Evolutionary conservation across 2,113 vertebrate species (phyloP), one percentile per base, ranked within the genome.

Genomic region (Bucco capensis): DNA sequence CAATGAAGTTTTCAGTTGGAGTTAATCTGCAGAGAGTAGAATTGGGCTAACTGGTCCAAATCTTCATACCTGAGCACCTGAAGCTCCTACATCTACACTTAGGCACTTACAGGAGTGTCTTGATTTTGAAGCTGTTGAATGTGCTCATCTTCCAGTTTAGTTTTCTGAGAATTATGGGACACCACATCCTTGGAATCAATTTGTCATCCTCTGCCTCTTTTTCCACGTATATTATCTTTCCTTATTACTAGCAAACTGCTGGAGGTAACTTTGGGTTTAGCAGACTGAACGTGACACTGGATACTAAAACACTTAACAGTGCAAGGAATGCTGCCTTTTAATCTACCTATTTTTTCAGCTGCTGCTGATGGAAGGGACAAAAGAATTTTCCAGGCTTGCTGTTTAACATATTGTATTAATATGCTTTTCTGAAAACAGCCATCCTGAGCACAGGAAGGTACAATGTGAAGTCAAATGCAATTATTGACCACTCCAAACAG

Each of bases 331-430:
- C 74, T 83, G 91, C 44, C 46, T 56, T 89, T 12, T 49, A 73
- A 86, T 88, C 87, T 86, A 11, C 65, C 71, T 69, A 35, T 31
- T 77, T 95, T 89, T 90, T 94, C 69, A 96, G 81, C 84, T 74
- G 77, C 91, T 91, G 79, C 66, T 57, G 49, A 57, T 47, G 46
- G 58, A 86, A 91, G 44, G 15, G 18, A 23, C 1, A 6, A 78
- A 54, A 65, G 61, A 42, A 42, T 84, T 82, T 83, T 53, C 73
- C 9, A 5, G 70, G 65, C 40, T 75, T 69, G 56, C 35, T 87
- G 3, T 74, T 87, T 82, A 72, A 89, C 28, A 15, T 47, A 19
- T 25, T 75, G 54, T 67, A 57, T 72, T 81, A 66, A 62, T 65
- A 64, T 30, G 58, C 42, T 80, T 74, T 61, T 51, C 65, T 72